Conservation (phyloP, 2,113 vertebrate species). For the Istiophorus platypterus region DNA sequence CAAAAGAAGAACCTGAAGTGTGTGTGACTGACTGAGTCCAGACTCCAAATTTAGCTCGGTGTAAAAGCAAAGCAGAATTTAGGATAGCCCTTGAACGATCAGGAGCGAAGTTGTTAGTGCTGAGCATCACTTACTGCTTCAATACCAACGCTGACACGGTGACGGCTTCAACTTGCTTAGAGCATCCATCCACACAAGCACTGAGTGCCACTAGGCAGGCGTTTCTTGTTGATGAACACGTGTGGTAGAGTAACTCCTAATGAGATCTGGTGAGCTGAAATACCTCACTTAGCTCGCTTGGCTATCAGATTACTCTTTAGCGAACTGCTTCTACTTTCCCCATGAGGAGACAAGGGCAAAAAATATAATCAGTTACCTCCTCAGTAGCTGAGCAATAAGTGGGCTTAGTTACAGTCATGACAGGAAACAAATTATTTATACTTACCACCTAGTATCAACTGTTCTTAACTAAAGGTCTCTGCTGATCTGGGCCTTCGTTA, state of each 20-base stretch:
- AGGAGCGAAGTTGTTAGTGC: not conserved
- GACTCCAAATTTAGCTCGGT: not conserved
- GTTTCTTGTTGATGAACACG: conserved; percentile 1
- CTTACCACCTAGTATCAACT: not conserved
- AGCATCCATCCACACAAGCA: not conserved
- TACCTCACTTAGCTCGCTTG: conserved; percentile 21
- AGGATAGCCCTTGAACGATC: not conserved
- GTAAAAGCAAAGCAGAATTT: not conserved
- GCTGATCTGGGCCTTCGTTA: not conserved
- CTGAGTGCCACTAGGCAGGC: not conserved
- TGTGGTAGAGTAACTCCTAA: conserved; percentile 1
- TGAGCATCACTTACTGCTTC: not conserved
- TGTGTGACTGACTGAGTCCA: not conserved
- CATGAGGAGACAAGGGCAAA: not conserved
- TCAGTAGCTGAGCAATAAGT: not conserved
- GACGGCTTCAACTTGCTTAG: not conserved
- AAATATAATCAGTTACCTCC: not conserved
- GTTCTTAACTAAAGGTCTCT: conserved; percentile 12
- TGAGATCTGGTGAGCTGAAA: conserved; percentile 36
- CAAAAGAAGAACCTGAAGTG: not conserved
- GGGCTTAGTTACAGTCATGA: not conserved
- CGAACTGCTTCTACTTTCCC: not conserved
- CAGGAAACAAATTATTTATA: conserved; percentile 1
- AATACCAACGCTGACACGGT: not conserved
- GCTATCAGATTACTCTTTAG: not conserved